These are phyloP conservation scores for Noctua janthe DNA, from an alignment of 2,888 invertebrate species.

Conservation along the genomic window DNA sequence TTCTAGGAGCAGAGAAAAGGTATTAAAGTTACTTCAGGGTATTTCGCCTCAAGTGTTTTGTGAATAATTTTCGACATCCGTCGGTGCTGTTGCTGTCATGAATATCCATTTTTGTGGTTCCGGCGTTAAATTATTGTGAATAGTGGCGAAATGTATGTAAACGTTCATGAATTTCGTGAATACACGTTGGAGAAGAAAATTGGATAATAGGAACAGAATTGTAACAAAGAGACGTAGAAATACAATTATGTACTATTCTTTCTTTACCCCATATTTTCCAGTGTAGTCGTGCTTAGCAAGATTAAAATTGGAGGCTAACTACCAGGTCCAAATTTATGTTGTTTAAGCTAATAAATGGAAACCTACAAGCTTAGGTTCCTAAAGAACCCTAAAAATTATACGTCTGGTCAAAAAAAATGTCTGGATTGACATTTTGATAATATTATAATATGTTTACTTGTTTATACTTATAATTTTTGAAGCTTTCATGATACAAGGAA, in stretches of 20 bases:
- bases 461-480: too few relatives aligned
- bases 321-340: not conserved
- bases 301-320: not conserved
- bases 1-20: conserved; percentile 49
- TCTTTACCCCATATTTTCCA: not conserved
- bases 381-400: not conserved
- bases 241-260: conserved; percentile 29
- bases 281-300: not conserved
- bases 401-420: too few relatives aligned
- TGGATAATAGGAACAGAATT: not conserved
- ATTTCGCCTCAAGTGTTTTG: conserved; percentile 41
- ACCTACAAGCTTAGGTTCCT: not conserved
- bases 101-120: conserved; percentile 37
- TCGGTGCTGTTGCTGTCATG: conserved; percentile 27
- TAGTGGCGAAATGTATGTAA: conserved; percentile 15
- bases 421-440: too few relatives aligned
- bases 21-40: conserved; percentile 40
- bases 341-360: not conserved
- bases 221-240: not conserved
- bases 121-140: conserved; percentile 7
- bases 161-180: not conserved
- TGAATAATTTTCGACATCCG: conserved; percentile 50
- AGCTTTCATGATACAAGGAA: too few relatives aligned
- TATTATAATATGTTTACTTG: too few relatives aligned
- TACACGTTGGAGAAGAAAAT: conserved; percentile 4